Percentiles rank a stretch among this genome's conserved stretches.
phyloP scores from a whole-genome alignment of 2,113 vertebrate species.

The Oreochromis niloticus region DNA sequence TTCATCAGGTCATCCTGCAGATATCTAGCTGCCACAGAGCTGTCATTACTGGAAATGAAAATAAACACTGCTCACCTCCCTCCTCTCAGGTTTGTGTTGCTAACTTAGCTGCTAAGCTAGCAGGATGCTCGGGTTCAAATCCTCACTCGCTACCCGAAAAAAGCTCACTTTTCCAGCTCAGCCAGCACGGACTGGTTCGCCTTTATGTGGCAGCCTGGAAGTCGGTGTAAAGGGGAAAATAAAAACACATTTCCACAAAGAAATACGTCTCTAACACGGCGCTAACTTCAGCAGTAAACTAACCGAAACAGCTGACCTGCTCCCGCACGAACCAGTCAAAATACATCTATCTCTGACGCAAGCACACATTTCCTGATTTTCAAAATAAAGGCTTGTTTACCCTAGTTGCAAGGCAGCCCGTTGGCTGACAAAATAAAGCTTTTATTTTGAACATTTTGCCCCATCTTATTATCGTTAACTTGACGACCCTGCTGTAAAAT shows the following conservation, averaged over 20 bases:
- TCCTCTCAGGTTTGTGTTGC: neutral
- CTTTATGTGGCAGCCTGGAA: accelerated
- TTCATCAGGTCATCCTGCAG: neutral
- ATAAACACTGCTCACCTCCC: slow-evolving; percentile 32
- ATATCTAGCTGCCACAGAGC: accelerated
- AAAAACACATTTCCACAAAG: neutral
- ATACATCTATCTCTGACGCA: neutral
- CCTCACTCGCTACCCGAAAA: neutral
- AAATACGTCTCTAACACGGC: neutral
- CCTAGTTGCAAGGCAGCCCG: neutral
- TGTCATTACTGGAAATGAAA: neutral
- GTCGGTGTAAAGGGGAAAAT: accelerated
- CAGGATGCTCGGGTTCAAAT: neutral
- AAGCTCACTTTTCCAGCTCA: neutral
- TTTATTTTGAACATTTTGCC: neutral
- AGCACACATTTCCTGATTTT: accelerated
- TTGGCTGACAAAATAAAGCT: neutral
- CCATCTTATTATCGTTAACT: neutral
- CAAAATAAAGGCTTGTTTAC: slow-evolving; percentile 24
- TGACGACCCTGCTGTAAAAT: neutral
- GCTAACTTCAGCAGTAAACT: neutral
- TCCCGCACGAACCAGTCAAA: neutral
- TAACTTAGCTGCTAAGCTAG: slow-evolving; percentile 22
- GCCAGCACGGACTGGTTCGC: neutral
- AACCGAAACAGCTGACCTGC: neutral